These are phyloP conservation scores for Palythoa grandis DNA, from an alignment of 92 coral and sea anemone species.

Conservation along the genomic window DNA sequence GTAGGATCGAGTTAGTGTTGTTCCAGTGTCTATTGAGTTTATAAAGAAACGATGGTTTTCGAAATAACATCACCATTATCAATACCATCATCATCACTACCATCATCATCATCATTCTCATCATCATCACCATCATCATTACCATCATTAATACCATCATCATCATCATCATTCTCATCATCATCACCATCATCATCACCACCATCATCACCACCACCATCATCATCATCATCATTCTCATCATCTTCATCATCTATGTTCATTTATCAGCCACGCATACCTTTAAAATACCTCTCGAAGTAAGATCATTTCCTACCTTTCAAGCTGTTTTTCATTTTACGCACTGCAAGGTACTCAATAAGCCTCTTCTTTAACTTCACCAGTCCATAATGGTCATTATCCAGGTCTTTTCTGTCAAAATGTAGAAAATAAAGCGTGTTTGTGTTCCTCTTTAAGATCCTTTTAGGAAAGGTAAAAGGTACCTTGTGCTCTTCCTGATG, in stretches of 20 bases:
- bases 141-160: background rate
- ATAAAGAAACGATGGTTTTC: background rate
- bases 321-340: constrained; percentile 85
- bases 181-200: background rate
- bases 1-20: too few species aligned
- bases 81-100: background rate
- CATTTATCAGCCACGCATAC: background rate
- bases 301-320: constrained; percentile 62
- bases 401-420: constrained; percentile 58
- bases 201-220: background rate
- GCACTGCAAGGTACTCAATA: constrained; percentile 89
- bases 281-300: background rate
- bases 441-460: background rate
- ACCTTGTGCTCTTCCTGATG: too few species aligned
- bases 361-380: constrained; percentile 86
- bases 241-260: constrained; percentile 12
- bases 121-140: background rate
- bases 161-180: background rate
- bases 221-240: constrained; percentile 25
- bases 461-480: too few species aligned
- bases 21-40: too few species aligned
- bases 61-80: background rate
- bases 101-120: constrained; percentile 1
- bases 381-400: constrained; percentile 88
- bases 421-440: background rate